A percentile compares a stretch with the other conserved stretches of the same genome.
phyloP scores from a whole-genome alignment of 2,888 invertebrate genomes.

The Andrena bucephala region DNA sequence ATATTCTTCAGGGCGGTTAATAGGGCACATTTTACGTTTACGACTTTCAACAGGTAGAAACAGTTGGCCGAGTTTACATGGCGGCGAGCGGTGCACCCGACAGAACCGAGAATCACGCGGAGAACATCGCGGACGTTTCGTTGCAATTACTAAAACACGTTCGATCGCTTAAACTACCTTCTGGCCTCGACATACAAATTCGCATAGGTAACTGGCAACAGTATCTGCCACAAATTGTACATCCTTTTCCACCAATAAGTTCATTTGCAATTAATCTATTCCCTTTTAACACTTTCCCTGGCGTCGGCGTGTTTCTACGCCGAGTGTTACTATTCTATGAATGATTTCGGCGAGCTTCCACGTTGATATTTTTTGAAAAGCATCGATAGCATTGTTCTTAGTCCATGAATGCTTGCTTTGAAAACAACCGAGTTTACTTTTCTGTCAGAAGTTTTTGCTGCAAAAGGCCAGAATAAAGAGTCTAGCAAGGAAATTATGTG shows the following conservation, averaged over 20 bases:
- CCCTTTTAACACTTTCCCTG: too few relatives aligned
- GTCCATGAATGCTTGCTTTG: too few relatives aligned
- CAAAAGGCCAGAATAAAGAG: too few relatives aligned
- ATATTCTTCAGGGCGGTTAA: not conserved
- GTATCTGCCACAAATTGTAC: not conserved
- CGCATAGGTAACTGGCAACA: constrained; percentile 87
- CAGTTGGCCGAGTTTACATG: constrained; percentile 97
- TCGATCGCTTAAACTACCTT: constrained; percentile 88
- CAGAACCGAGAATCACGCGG: constrained; percentile 90
- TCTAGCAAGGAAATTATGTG: too few relatives aligned
- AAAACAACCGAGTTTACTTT: too few relatives aligned
- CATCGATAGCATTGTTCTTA: too few relatives aligned
- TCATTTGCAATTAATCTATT: not conserved
- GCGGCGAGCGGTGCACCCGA: constrained; percentile 96
- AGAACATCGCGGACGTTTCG: constrained; percentile 92
- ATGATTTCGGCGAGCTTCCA: too few relatives aligned
- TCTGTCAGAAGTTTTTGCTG: too few relatives aligned
- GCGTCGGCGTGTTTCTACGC: too few relatives aligned
- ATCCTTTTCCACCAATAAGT: not conserved
- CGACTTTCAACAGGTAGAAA: constrained; percentile 91
- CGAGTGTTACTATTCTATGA: too few relatives aligned
- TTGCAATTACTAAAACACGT: constrained; percentile 91
- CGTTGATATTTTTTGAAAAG: too few relatives aligned
- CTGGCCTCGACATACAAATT: constrained; percentile 87
- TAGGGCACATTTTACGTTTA: not conserved